Percentiles rank a stretch among this genome's conserved stretches.
phyloP scores from a whole-genome alignment of 2,113 vertebrate genomes.

The Tringa solitaria region DNA sequence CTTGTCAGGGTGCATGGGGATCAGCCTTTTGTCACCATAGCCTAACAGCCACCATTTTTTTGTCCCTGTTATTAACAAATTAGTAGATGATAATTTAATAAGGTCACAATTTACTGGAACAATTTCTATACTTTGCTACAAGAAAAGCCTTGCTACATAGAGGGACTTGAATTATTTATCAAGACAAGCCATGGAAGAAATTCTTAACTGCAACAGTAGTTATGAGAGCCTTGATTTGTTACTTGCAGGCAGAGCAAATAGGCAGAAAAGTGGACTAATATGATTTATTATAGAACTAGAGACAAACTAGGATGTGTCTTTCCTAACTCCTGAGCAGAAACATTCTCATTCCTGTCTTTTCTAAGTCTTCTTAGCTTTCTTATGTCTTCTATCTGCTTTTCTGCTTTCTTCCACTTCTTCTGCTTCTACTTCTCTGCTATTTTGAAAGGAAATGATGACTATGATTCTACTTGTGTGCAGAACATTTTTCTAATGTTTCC shows the following conservation, averaged over 20 bases:
- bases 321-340: neutral
- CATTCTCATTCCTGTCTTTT: neutral
- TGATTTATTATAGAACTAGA: neutral
- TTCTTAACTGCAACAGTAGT: neutral
- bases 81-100: neutral
- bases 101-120: neutral
- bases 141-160: neutral
- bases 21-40: neutral
- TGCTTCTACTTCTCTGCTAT: neutral
- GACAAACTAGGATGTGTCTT: neutral
- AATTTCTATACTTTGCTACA: neutral
- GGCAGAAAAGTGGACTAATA: neutral
- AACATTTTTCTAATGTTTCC: neutral
- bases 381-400: neutral
- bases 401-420: neutral
- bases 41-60: neutral
- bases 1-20: rapidly evolving
- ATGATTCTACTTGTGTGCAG: neutral
- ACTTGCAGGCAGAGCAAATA: neutral
- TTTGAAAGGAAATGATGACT: neutral
- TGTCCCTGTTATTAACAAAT: neutral
- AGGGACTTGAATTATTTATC: neutral
- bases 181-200: neutral
- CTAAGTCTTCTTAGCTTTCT: neutral
- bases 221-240: neutral